These are phyloP conservation scores for Corythaeola cristata DNA, from an alignment of 2,113 vertebrate genomes.

Conservation along the genomic window DNA sequence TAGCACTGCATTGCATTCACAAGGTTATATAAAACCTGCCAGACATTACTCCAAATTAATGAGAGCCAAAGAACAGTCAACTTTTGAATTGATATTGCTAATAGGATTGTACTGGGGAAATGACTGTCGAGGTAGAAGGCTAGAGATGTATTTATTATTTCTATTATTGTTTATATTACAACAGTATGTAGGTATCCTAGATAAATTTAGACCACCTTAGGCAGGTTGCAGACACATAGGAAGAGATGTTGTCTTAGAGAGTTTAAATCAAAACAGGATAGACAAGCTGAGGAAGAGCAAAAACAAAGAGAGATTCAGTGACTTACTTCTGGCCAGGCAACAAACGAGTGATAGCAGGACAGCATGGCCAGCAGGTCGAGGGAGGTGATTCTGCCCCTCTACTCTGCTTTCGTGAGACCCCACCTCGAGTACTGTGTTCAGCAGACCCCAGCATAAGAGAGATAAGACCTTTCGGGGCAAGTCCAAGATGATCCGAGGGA, in stretches of 20 bases:
- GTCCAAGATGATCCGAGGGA: no score
- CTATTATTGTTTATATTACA: not conserved
- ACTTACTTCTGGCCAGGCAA: not conserved
- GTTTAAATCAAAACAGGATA: not conserved
- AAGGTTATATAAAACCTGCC: not conserved
- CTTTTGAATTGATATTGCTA: constrained; percentile 25
- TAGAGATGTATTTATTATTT: not conserved
- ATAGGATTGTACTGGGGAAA: not conserved
- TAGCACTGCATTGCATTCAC: not conserved
- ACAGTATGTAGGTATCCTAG: not conserved
- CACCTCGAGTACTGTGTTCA: no score
- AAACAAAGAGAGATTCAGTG: not conserved
- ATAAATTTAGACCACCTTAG: not conserved
- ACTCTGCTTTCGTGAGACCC: no score
- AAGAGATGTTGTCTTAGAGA: not conserved
- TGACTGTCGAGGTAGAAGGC: not conserved
- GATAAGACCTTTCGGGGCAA: no score
- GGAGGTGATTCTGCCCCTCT: no score
- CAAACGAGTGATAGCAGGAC: no score
- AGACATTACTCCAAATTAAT: constrained; percentile 13
- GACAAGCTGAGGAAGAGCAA: not conserved
- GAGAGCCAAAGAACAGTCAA: not conserved
- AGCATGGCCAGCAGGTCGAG: no score
- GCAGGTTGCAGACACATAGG: not conserved
- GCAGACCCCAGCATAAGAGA: no score